Conservation (phyloP, 2,797 vertebrate species). For the Sebastes hopkinsi region DNA sequence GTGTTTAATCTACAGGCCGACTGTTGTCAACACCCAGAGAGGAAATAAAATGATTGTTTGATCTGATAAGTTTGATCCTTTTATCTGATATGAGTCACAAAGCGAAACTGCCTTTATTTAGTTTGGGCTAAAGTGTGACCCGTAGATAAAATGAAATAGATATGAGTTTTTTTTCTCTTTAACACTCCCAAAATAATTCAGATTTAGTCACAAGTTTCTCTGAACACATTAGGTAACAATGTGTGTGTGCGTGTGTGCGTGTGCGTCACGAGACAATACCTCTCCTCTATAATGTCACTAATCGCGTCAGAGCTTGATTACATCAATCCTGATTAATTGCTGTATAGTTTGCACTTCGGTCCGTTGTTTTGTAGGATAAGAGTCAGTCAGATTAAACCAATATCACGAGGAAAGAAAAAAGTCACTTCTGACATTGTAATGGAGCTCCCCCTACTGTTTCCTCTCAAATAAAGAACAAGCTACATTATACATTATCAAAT, state of each 20-base stretch:
- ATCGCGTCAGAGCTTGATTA: neutral
- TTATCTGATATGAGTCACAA: conserved; percentile 4
- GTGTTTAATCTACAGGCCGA: neutral
- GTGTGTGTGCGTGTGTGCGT: neutral
- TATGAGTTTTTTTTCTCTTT: neutral
- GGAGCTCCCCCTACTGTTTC: conserved; percentile 54
- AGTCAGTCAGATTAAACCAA: neutral
- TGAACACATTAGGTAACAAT: neutral
- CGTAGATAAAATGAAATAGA: neutral
- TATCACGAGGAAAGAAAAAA: neutral
- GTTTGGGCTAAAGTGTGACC: conserved; percentile 7
- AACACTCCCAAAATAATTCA: neutral
- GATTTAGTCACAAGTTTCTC: neutral
- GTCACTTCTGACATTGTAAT: neutral
- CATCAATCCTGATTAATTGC: neutral
- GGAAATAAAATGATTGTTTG: neutral
- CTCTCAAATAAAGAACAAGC: neutral
- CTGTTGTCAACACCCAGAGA: neutral
- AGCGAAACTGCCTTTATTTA: neutral
- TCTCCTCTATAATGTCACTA: neutral
- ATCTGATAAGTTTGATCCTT: neutral
- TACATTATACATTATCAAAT: too few relatives aligned
- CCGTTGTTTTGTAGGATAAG: neutral
- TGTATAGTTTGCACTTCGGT: neutral
- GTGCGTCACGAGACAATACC: neutral